Evolutionary conservation across 2,888 invertebrate species (phyloP), one percentile per base, ranked within the genome.

Genomic region (Campopleginae sp.): DNA sequence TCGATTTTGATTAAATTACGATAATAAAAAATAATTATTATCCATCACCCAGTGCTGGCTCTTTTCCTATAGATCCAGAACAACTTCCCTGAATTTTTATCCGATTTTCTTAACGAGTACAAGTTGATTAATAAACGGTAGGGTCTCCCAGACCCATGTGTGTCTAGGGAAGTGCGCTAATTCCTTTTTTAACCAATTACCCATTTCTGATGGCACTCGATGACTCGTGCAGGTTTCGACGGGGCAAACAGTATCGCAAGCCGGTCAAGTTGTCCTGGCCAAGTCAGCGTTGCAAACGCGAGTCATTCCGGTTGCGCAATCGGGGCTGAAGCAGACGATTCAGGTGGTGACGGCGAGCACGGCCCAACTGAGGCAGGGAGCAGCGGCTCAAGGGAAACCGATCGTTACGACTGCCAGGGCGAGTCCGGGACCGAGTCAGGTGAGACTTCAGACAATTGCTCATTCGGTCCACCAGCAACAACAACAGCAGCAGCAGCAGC

Each of bases 401-500:
- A 85, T 92, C 27, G 90, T 92, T 3, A 88, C 95, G 93, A 84
- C 95, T 94, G 88, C 95, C 86, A 92, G 95, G 94, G 90, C 95
- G 94, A 93, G 93, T 87, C 93, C 94, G 0, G 92, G 93, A 42
- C 92, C 95, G 5, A 96, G 95, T 90, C 96, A 95, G 82, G 96
- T 96, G 38, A 94, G 95, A 74, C 94, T 96, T 86, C 95, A 96
- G 91, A 94, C 95, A 31, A 94, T 96, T 10, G 95, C 95, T 5
- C 96, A 96, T 23, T 94, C 95, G 17, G 95, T 95, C 10, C 95
- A 95, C 86, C 94, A 94, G n/a, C 79, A 79, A 33, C 87, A 87
- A 17, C 63, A 85, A n/a, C 89, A 86, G 61, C 91, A 90, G 33
- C 90, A 91, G 10, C 89, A 90, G 46, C 91, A 90, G 19, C 88